These are phyloP conservation scores for Pampusana beccarii DNA, from an alignment of 2,113 vertebrate genomes.

Conservation along the genomic window DNA sequence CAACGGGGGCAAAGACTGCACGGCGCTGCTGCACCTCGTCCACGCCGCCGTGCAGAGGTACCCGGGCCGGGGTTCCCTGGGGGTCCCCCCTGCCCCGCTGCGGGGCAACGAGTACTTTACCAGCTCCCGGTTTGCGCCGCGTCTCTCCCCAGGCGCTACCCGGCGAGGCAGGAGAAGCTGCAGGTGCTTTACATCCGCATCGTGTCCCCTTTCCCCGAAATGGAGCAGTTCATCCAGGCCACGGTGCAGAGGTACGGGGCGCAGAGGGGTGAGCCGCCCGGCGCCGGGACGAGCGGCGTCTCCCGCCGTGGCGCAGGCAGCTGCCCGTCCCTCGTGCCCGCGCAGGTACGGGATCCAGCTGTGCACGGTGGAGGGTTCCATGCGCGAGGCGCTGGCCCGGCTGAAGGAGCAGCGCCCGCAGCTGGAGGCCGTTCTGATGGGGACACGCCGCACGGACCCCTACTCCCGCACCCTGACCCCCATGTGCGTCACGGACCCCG, in stretches of 20 bases:
- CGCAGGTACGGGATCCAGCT: constrained; percentile 84
- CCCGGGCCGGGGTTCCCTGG: accelerated
- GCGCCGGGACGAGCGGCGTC: accelerated
- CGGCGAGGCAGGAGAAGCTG: constrained; percentile 78
- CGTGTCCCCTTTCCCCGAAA: constrained; percentile 88
- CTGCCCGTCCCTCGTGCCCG: background rate
- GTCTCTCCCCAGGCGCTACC: constrained; percentile 74
- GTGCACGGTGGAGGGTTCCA: constrained; percentile 85
- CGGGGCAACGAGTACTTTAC: accelerated
- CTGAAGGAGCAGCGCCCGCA: constrained; percentile 81
- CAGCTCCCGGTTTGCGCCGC: background rate
- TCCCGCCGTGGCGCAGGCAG: background rate
- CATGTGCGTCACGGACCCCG: constrained; percentile 86
- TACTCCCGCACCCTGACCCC: constrained; percentile 84
- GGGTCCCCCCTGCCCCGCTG: background rate
- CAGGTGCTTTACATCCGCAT: constrained; percentile 89
- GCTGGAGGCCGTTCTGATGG: constrained; percentile 91
- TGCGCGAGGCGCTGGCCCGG: constrained; percentile 82
- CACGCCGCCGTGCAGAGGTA: constrained; percentile 89
- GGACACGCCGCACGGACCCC: constrained; percentile 90
- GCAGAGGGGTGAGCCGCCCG: background rate
- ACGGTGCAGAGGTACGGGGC: constrained; percentile 83
- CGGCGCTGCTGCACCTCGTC: constrained; percentile 90
- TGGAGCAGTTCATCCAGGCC: constrained; percentile 95
- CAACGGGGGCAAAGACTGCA: constrained; percentile 98